Base-by-base conservation (phyloP, 2,113 vertebrate species). In the Galbula dea region DNA sequence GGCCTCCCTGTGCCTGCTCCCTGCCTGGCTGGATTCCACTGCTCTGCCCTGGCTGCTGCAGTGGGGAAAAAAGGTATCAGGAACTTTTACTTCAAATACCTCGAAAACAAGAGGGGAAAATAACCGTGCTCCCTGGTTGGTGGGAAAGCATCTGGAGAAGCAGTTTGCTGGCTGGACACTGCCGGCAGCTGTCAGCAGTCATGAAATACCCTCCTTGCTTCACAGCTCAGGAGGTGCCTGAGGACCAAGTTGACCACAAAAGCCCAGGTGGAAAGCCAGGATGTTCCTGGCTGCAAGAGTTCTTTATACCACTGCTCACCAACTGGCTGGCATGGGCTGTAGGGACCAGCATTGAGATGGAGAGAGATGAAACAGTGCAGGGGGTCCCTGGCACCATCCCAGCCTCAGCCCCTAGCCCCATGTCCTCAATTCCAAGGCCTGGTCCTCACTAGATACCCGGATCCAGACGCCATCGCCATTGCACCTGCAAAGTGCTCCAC, bases 11-110 rank as follows among this genome's bases (percentile, higher is more conserved):
- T 65, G 34, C 11, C 15, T 0, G 0, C 21, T 34, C 22, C 41
- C 49, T 30, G 36, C 37, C n/a, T 4, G 1, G 2, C 22, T 23
- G 0, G 9, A 6, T 36, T 21, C 18, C 4, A 0, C n/a, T 3
- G 30, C 63, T 62, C 57, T 67, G 57, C n/a, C 55, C 54, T 3
- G 0, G 6, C 5, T 26, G 37, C 22, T 17, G 46, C 1, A 1
- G 7, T 0, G 0, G 18, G 18, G 7, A 32, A 12, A 39, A 82
- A 67, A 51, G 27, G 24, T 15, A 11, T 5, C 1, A 0, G 24
- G 11, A 62, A 19, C 23, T 72, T 77, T 77, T 55, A 10, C 37
- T 85, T 57, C 17, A 45, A 80, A 71, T 29, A 11, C 27, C 29
- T 17, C 3, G 1, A 51, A 85, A 81, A 52, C 8, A 22, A 37